Conservation (phyloP, 1,140 invertebrate species). For the Campoletis sonorensis region DNA sequence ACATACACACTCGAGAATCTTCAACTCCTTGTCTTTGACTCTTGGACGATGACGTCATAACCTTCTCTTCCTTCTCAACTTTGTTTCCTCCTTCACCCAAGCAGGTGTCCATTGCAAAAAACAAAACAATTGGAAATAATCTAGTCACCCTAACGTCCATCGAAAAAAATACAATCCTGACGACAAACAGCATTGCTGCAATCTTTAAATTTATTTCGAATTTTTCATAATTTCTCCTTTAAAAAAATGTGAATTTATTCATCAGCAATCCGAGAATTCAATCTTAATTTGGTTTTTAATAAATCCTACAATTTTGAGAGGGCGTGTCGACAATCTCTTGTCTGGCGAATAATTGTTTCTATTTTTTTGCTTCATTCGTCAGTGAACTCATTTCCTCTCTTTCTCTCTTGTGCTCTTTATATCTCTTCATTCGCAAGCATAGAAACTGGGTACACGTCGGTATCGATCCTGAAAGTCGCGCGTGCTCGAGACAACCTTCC, state of each 20-base stretch:
- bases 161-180: no score
- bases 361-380: background rate
- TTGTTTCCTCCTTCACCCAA: slow-evolving; percentile 7
- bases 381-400: background rate
- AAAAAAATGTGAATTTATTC: no score
- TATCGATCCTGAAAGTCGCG: slow-evolving; percentile 68
- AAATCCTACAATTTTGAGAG: no score
- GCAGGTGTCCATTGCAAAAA: background rate
- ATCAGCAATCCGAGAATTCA: no score
- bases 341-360: background rate
- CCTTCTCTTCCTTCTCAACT: slow-evolving; percentile 17
- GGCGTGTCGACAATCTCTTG: no score
- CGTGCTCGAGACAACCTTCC: slow-evolving; percentile 62
- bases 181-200: no score
- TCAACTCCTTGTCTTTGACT: slow-evolving; percentile 11
- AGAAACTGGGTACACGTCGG: slow-evolving; percentile 32
- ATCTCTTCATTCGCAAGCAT: background rate
- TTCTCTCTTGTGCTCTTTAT: background rate
- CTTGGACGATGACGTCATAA: slow-evolving; percentile 24
- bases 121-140: background rate
- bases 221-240: no score
- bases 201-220: no score
- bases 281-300: no score
- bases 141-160: no score
- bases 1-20: slow-evolving; percentile 9